A percentile compares a stretch with the other conserved stretches of the same genome.
These are phyloP conservation scores for Streblospio benedicti DNA, from an alignment of 1,140 invertebrate genomes.

Conservation along the genomic window DNA sequence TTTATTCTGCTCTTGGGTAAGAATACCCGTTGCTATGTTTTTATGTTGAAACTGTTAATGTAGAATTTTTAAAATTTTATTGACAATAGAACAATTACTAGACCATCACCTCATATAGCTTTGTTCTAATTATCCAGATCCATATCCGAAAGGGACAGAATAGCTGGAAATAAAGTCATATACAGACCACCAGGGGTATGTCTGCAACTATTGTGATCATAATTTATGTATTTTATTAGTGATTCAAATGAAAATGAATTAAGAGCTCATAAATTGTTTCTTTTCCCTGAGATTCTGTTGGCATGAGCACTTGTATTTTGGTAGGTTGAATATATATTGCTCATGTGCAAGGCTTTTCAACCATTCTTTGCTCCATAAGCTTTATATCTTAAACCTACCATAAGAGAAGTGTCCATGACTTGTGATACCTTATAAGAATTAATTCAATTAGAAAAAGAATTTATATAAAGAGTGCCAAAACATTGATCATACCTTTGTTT, in stretches of 20 bases:
- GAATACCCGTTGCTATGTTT: slow-evolving; percentile 46
- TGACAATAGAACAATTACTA: neutral
- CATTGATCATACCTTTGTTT: neutral
- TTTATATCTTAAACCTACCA: too few species aligned
- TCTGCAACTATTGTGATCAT: neutral
- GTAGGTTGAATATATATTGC: neutral
- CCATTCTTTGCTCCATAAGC: neutral
- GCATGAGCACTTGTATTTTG: too few species aligned
- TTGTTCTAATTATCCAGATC: slow-evolving; percentile 21
- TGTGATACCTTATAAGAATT: too few species aligned
- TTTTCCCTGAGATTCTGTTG: too few species aligned
- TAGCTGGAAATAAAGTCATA: slow-evolving; percentile 30
- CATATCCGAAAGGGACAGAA: slow-evolving; percentile 34
- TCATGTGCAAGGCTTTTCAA: neutral
- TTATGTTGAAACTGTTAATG: neutral
- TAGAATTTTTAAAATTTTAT: slow-evolving; percentile 7
- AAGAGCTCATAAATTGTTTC: too few species aligned
- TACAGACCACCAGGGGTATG: slow-evolving; percentile 40
- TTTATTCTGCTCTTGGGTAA: slow-evolving; percentile 87
- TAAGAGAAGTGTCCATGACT: too few species aligned
- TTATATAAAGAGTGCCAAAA: too few species aligned
- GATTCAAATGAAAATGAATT: too few species aligned
- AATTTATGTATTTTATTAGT: neutral
- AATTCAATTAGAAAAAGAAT: too few species aligned
- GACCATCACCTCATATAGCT: neutral